Conservation (phyloP, 2,888 invertebrate species). For the Craniophora ligustri region DNA sequence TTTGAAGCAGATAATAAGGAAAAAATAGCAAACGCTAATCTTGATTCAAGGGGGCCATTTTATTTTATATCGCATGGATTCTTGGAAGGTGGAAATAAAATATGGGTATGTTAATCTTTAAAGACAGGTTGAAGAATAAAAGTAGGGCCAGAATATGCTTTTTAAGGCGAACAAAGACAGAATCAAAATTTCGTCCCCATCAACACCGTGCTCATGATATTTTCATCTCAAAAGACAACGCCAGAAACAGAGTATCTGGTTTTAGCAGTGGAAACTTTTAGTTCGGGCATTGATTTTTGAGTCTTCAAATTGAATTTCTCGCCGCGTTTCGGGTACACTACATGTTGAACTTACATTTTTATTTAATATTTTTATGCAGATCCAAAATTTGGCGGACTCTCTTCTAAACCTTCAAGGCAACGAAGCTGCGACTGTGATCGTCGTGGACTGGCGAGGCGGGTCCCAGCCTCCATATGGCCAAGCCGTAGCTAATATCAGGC, state of each 20-base stretch:
- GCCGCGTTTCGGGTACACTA: no score
- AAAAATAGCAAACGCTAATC: conserved; percentile 89
- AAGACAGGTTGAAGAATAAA: no score
- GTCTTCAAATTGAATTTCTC: no score
- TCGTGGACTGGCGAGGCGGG: conserved; percentile 96
- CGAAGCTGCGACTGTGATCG: conserved; percentile 92
- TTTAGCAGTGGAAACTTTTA: no score
- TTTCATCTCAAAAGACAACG: no score
- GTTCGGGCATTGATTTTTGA: no score
- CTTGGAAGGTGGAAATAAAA: conserved; percentile 93
- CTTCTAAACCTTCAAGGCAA: conserved; percentile 90
- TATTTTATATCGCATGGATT: conserved; percentile 96
- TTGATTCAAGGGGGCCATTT: conserved; percentile 90
- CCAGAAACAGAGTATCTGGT: no score
- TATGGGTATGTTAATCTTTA: conserved; percentile 90
- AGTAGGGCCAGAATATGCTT: no score
- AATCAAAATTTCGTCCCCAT: no score
- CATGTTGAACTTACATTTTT: no score
- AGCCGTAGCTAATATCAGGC: conserved; percentile 96
- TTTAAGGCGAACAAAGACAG: no score
- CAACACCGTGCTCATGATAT: no score
- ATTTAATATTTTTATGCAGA: conserved; percentile 71
- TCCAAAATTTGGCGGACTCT: conserved; percentile 91
- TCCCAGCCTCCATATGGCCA: conserved; percentile 96
- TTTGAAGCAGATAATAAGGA: conserved; percentile 91